Evolutionary conservation across 2,797 vertebrate genomes (phyloP).

Genomic region (Phyllotis vaccarum): DNA sequence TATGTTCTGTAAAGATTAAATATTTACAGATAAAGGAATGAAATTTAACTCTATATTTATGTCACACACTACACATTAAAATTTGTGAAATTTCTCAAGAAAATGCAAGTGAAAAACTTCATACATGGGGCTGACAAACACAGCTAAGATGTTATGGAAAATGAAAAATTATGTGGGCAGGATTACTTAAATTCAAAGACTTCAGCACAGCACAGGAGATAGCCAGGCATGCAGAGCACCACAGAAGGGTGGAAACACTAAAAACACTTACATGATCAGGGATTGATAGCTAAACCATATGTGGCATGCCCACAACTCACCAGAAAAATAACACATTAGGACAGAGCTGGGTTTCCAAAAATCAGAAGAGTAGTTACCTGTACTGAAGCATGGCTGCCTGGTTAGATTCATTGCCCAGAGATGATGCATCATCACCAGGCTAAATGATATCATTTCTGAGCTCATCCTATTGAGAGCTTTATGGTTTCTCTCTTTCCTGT

Average conservation of each 20-base stretch:
- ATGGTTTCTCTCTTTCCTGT: not conserved
- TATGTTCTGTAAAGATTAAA: not conserved
- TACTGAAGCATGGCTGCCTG: not conserved
- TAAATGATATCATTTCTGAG: not conserved
- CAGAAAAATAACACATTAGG: not conserved
- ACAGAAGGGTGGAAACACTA: not conserved
- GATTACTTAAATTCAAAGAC: not conserved
- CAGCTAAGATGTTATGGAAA: not conserved
- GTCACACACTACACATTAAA: not conserved
- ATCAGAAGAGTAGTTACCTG: not conserved
- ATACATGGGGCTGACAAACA: not conserved
- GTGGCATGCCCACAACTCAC: not conserved
- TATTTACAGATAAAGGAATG: not conserved
- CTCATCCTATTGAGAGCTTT: not conserved
- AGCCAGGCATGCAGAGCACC: not conserved
- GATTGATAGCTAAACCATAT: not conserved
- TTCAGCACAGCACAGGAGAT: not conserved
- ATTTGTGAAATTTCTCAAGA: not conserved
- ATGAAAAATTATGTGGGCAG: not conserved
- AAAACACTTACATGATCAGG: not conserved
- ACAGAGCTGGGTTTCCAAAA: constrained; percentile 6
- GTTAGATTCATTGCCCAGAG: not conserved
- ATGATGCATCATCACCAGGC: not conserved
- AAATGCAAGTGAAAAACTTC: not conserved
- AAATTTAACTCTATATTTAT: not conserved